phyloP scores from a whole-genome alignment of 1,140 invertebrate genomes.

The Geopemphigus sp. region DNA sequence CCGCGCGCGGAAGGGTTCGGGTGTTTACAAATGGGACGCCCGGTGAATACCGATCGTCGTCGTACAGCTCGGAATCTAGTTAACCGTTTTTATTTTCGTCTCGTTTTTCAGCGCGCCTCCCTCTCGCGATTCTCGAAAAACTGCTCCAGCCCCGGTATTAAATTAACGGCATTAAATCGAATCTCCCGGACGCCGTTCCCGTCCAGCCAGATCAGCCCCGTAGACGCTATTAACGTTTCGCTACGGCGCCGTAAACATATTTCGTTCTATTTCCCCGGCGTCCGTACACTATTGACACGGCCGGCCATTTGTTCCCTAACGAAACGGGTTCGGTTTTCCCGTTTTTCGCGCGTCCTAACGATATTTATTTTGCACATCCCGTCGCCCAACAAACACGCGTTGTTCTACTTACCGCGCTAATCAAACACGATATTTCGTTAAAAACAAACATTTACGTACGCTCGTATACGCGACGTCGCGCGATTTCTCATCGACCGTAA shows the following conservation, averaged over 20 bases:
- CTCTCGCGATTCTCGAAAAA: neutral
- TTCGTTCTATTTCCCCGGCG: neutral
- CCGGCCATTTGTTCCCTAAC: neutral
- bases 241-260: neutral
- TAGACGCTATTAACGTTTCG: too few species aligned
- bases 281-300: neutral
- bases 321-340: neutral
- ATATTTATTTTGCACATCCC: neutral
- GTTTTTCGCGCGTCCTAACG: neutral
- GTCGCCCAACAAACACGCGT: neutral
- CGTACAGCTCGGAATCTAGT: neutral
- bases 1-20: neutral
- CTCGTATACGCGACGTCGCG: too few species aligned
- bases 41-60: conserved; percentile 12
- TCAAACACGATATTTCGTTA: neutral
- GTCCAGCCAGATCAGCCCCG: too few species aligned
- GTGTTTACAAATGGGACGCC: conserved; percentile 17
- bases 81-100: neutral
- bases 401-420: neutral
- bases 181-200: too few species aligned
- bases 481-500: too few species aligned
- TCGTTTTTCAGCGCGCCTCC: too few species aligned
- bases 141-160: neutral
- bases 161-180: too few species aligned
- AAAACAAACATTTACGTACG: too few species aligned